phyloP scores from a whole-genome alignment of 2,113 vertebrate species.

The Gasterosteus nipponicus region DNA sequence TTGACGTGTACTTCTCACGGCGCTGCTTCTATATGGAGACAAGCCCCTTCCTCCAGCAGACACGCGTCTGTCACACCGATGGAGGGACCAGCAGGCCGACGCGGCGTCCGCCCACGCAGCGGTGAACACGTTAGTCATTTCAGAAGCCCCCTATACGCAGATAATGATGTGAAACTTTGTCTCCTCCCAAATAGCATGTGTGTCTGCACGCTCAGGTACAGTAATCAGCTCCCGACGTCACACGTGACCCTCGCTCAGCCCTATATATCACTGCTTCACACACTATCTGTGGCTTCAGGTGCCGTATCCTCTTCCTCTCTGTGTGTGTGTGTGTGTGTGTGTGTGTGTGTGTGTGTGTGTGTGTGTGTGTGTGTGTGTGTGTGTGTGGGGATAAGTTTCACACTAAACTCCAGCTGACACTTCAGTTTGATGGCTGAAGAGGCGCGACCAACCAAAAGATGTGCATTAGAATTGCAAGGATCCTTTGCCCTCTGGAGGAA shows the following conservation, averaged over 20 bases:
- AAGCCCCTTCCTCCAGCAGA: conserved; percentile 14
- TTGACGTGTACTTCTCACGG: not conserved
- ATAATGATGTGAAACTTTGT: not conserved
- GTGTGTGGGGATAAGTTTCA: conserved; percentile 18
- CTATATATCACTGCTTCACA: conserved; percentile 63
- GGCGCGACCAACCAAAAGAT: not conserved
- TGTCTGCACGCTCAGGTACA: too few species aligned
- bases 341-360: too few species aligned
- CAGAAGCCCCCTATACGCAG: conserved; percentile 21
- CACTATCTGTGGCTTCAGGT: conserved; percentile 78
- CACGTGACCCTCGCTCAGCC: conserved; percentile 11
- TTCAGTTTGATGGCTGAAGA: conserved; percentile 40
- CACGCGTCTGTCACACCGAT: conserved; percentile 35
- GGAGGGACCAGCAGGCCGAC: conserved; percentile 54
- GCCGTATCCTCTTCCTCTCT: conserved; percentile 78
- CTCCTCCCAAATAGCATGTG: not conserved
- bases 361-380: too few species aligned
- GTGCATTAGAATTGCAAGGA: conserved; percentile 7
- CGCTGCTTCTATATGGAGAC: not conserved
- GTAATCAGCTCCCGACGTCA: conserved; percentile 22
- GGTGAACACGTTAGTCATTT: conserved; percentile 36
- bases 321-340: not conserved
- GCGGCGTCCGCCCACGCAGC: conserved; percentile 39
- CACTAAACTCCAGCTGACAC: conserved; percentile 53
- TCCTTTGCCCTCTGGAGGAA: not conserved